Conservation (phyloP, 2,797 vertebrate species). For the Lophius americanus region DNA sequence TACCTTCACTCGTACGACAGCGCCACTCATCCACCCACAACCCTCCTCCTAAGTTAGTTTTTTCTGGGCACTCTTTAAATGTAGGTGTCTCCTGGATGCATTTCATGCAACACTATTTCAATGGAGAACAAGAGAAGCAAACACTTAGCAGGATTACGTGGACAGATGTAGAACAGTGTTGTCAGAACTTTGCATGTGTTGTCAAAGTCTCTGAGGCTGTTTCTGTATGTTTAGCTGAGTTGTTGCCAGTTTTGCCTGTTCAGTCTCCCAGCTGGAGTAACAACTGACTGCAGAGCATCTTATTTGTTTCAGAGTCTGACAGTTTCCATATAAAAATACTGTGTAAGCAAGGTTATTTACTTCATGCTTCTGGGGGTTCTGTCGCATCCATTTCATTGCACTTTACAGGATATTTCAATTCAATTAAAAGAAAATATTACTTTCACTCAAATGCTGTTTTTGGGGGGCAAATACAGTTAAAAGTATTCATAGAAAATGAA, state of each 20-base stretch:
- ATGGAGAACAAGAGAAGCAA: slow-evolving; percentile 25
- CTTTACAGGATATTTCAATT: no score
- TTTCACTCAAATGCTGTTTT: no score
- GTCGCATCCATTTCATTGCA: no score
- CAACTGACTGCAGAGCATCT: slow-evolving; percentile 59
- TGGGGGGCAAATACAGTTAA: no score
- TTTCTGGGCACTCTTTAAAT: neutral
- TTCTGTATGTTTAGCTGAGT: slow-evolving; percentile 74
- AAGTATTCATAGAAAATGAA: no score
- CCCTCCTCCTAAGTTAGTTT: slow-evolving; percentile 15
- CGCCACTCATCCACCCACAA: slow-evolving; percentile 18
- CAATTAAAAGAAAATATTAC: no score
- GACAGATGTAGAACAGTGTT: slow-evolving; percentile 30
- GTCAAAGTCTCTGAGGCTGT: slow-evolving; percentile 47
- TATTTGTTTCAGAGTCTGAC: slow-evolving; percentile 43
- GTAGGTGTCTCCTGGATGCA: slow-evolving; percentile 4
- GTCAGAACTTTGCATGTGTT: slow-evolving; percentile 12
- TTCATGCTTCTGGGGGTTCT: no score
- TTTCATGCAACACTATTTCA: slow-evolving; percentile 11
- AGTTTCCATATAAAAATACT: slow-evolving; percentile 30
- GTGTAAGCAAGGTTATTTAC: neutral
- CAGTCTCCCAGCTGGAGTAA: slow-evolving; percentile 76
- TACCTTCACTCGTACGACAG: slow-evolving; percentile 47
- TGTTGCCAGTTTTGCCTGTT: slow-evolving; percentile 73
- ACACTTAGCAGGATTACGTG: slow-evolving; percentile 19